Conservation (phyloP, 1,140 invertebrate genomes). For the Epicauta chinensis region DNA sequence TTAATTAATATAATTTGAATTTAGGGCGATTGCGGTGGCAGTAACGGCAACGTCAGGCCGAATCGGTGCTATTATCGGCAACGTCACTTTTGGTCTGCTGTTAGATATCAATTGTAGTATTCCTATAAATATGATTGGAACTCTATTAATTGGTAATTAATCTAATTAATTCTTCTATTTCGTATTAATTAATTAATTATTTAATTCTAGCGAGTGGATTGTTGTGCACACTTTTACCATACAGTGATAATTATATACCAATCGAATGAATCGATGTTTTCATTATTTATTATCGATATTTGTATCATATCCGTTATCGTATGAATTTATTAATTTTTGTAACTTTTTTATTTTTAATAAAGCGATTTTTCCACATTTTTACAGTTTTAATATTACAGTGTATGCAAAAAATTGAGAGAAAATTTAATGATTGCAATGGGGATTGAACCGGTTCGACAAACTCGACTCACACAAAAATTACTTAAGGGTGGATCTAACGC, state of each 20-base stretch:
- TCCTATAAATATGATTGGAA: slow-evolving; percentile 50
- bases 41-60: slow-evolving; percentile 50
- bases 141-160: slow-evolving; percentile 46
- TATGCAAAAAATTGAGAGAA: no score
- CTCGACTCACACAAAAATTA: no score
- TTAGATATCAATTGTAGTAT: slow-evolving; percentile 50
- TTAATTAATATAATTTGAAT: slow-evolving; percentile 4
- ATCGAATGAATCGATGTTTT: slow-evolving; percentile 10
- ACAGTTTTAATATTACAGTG: background rate
- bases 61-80: slow-evolving; percentile 51
- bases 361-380: background rate
- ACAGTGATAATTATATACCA: slow-evolving; percentile 32
- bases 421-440: no score
- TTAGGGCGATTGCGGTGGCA: slow-evolving; percentile 50
- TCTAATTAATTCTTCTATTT: background rate
- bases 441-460: no score
- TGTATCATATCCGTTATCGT: background rate
- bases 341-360: background rate
- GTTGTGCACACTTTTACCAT: slow-evolving; percentile 46
- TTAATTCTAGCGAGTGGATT: slow-evolving; percentile 47
- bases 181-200: background rate
- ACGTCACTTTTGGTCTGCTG: slow-evolving; percentile 49
- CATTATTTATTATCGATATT: slow-evolving; percentile 9
- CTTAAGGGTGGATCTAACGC: no score
- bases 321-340: no score